Evolutionary conservation across 2,888 invertebrate species (phyloP).

Genomic region (Drosophila mayaguana): DNA sequence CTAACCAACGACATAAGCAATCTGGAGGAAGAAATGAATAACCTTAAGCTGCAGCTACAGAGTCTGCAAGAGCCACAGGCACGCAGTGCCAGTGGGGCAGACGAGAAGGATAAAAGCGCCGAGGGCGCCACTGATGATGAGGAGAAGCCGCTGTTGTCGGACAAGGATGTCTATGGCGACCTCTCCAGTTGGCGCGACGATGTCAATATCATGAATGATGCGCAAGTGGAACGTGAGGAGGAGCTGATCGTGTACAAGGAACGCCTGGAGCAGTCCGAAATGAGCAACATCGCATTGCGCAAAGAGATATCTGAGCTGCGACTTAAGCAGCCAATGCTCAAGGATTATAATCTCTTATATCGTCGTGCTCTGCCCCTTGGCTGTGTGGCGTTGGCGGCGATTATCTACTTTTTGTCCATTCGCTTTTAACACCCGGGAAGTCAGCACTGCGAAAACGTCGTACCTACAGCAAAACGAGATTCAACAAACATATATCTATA

Average conservation of each 20-base stretch:
- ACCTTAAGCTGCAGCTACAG: slow-evolving; percentile 53
- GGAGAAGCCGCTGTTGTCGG: slow-evolving; percentile 4
- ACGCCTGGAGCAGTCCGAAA: slow-evolving; percentile 80
- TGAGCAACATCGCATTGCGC: slow-evolving; percentile 81
- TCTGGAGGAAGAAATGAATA: slow-evolving; percentile 69
- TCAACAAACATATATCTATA: slow-evolving; percentile 30
- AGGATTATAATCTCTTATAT: slow-evolving; percentile 53
- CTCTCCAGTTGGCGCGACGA: slow-evolving; percentile 66
- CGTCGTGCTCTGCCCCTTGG: slow-evolving; percentile 76
- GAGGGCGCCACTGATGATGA: slow-evolving; percentile 12
- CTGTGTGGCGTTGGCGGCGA: slow-evolving; percentile 77
- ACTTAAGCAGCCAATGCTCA: slow-evolving; percentile 46
- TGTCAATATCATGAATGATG: slow-evolving; percentile 74
- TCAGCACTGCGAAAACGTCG: slow-evolving; percentile 33
- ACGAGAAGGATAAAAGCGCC: not conserved
- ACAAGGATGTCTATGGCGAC: slow-evolving; percentile 12
- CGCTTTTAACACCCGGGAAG: slow-evolving; percentile 48
- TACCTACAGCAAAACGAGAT: slow-evolving; percentile 55
- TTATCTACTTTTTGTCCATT: slow-evolving; percentile 77
- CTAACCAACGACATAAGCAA: slow-evolving; percentile 60
- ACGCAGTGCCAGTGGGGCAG: slow-evolving; percentile 15
- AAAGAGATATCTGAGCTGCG: slow-evolving; percentile 79
- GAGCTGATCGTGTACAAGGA: slow-evolving; percentile 85
- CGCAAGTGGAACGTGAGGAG: slow-evolving; percentile 82
- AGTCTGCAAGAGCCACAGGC: slow-evolving; percentile 1